Conservation (phyloP, 2,113 vertebrate species). For the Montifringilla adamsi region DNA sequence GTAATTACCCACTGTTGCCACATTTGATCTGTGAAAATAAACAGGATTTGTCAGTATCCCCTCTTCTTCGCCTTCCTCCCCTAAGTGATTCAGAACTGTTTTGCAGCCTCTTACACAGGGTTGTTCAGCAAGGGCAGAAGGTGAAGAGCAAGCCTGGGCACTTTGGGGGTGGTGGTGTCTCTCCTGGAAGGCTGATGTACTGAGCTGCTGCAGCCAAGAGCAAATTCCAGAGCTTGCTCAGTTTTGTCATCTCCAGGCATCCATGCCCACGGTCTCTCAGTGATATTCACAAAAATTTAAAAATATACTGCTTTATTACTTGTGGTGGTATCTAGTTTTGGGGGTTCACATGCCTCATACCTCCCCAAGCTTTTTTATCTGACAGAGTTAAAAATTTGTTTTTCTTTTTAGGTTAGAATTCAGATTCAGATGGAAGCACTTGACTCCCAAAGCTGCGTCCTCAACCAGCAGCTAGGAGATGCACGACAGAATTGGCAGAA, state of each 20-base stretch:
- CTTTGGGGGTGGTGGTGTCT: fast-evolving
- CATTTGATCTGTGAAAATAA: neutral
- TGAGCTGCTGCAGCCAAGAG: neutral
- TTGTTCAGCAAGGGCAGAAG: neutral
- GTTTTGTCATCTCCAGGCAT: neutral
- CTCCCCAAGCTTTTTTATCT: neutral
- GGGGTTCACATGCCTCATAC: neutral
- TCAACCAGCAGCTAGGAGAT: neutral
- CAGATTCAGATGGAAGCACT: neutral
- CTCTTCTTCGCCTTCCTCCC: neutral
- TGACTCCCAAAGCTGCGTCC: neutral
- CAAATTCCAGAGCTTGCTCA: neutral
- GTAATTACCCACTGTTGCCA: neutral
- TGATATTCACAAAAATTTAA: neutral
- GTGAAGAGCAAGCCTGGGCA: neutral
- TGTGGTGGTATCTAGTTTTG: neutral
- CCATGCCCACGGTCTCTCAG: fast-evolving
- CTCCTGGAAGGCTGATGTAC: neutral
- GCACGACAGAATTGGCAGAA: neutral
- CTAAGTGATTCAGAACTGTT: neutral
- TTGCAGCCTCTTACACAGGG: neutral
- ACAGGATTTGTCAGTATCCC: neutral
- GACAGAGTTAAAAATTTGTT: neutral
- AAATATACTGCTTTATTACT: neutral
- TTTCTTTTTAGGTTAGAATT: neutral